Conservation (phyloP, 1,140 invertebrate species). For the Arion vulgaris region DNA sequence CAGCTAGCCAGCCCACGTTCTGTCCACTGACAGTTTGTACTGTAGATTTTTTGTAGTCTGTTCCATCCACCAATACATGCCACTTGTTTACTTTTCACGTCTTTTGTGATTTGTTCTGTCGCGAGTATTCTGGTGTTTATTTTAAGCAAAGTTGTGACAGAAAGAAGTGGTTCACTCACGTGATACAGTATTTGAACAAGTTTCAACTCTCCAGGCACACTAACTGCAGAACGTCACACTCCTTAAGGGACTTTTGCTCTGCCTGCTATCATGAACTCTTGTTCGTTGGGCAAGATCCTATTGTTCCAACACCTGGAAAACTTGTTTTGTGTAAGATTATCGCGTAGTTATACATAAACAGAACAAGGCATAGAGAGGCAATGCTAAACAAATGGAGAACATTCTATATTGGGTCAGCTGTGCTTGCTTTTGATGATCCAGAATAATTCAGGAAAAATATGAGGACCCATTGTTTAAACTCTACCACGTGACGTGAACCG, state of each 20-base stretch:
- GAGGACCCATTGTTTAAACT: constrained; percentile 1
- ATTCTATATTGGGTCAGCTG: constrained; percentile 1
- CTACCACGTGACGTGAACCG: neutral
- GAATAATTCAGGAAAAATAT: constrained; percentile 6
- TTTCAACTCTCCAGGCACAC: neutral
- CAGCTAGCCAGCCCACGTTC: too few species aligned
- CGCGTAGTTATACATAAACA: neutral
- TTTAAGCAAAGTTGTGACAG: neutral
- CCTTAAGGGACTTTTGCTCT: neutral
- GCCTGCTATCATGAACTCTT: neutral
- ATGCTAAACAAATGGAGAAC: neutral
- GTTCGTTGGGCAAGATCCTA: neutral
- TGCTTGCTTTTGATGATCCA: neutral
- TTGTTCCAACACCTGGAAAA: neutral
- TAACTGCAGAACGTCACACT: neutral
- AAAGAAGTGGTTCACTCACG: neutral
- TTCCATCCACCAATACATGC: neutral
- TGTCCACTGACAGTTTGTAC: too few species aligned
- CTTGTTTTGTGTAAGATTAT: neutral
- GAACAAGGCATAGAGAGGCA: neutral
- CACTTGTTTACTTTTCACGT: neutral
- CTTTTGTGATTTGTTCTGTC: neutral
- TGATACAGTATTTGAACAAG: neutral
- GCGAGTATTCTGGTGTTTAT: neutral
- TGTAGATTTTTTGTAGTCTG: neutral